Percentiles rank a stretch among this genome's conserved stretches.
phyloP scores from a whole-genome alignment of 2,888 invertebrate species.

The Girardia tigrina region DNA sequence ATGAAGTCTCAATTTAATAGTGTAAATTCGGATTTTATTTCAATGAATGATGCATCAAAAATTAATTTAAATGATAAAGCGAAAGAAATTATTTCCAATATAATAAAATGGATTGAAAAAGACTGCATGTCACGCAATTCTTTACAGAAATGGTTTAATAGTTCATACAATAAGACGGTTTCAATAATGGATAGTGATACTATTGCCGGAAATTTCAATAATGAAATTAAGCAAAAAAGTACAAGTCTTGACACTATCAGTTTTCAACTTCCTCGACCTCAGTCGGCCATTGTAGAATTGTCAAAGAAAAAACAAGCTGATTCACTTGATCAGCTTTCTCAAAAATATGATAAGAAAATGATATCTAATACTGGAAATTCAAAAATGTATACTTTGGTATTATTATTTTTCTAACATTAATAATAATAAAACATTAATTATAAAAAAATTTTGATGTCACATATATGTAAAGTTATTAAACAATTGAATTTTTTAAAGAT shows the following conservation, averaged over 20 bases:
- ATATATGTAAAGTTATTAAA: too few relatives aligned
- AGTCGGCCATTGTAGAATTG: neutral
- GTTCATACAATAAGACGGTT: neutral
- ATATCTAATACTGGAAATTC: neutral
- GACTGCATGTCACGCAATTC: neutral
- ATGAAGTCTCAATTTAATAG: neutral
- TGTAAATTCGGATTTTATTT: neutral
- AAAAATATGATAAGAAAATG: neutral
- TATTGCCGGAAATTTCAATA: neutral
- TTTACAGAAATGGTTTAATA: neutral
- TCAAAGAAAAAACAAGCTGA: slow-evolving; percentile 4
- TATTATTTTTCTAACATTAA: too few relatives aligned
- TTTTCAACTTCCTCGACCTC: neutral
- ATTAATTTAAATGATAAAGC: neutral
- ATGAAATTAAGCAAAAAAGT: slow-evolving; percentile 3
- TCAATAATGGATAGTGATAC: neutral
- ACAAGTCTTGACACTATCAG: neutral
- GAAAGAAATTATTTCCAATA: neutral
- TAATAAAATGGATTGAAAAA: neutral
- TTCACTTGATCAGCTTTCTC: neutral
- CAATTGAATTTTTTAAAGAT: too few relatives aligned
- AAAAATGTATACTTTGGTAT: neutral
- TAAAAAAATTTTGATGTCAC: too few relatives aligned
- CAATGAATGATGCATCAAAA: neutral
- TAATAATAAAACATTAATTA: too few relatives aligned